Conservation (phyloP, 2,113 vertebrate species). For the Pristiophorus japonicus region DNA sequence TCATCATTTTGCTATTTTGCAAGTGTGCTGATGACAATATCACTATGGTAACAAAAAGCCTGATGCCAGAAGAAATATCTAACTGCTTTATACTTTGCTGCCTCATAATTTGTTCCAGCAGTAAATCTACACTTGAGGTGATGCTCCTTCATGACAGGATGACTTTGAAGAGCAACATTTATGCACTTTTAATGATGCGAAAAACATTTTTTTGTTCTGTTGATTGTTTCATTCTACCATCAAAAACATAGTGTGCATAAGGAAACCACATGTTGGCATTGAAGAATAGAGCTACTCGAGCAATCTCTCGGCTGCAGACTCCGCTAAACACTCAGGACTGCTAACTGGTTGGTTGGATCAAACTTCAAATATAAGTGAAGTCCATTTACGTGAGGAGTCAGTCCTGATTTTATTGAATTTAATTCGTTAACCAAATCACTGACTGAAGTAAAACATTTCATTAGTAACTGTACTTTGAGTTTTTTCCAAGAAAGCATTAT, state of each 20-base stretch:
- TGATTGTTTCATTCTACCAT: neutral
- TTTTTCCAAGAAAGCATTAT: neutral
- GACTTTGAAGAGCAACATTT: neutral
- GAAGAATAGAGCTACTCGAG: too few relatives aligned
- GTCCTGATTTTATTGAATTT: neutral
- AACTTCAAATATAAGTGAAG: neutral
- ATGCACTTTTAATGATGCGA: neutral
- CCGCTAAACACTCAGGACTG: neutral
- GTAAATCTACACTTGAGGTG: neutral
- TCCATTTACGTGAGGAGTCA: neutral
- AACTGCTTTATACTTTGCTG: neutral
- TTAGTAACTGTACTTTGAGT: neutral
- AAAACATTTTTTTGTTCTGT: neutral
- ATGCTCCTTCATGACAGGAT: neutral
- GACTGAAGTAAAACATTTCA: neutral
- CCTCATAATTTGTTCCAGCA: neutral
- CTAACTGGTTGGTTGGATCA: neutral
- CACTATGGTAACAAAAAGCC: constrained; percentile 3
- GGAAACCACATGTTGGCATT: neutral
- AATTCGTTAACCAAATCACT: neutral
- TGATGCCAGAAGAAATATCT: neutral
- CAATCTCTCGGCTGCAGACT: neutral
- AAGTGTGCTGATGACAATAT: neutral
- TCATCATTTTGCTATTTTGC: neutral
- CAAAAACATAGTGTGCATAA: neutral